phyloP scores from a whole-genome alignment of 2,888 invertebrate genomes.

The Leucophenga maculata region DNA sequence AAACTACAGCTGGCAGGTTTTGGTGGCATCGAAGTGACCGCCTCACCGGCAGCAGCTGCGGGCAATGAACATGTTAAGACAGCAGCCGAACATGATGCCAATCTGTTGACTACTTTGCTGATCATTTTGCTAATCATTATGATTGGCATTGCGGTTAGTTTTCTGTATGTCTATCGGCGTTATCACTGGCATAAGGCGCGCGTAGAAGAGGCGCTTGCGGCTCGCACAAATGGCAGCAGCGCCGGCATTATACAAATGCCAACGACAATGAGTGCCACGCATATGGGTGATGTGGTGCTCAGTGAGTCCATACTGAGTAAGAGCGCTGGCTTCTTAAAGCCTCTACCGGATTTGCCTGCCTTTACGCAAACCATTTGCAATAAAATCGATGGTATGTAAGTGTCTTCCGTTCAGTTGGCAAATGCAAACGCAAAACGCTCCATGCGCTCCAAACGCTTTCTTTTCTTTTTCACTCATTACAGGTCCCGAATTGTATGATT shows the following conservation, averaged over 20 bases:
- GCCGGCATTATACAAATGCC: neutral
- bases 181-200: constrained; percentile 60
- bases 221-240: constrained; percentile 31
- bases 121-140: constrained; percentile 65
- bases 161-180: constrained; percentile 66
- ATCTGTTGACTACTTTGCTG: constrained; percentile 62
- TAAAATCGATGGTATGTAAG: constrained; percentile 70
- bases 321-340: constrained; percentile 59
- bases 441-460: neutral
- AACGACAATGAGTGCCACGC: neutral
- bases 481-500: constrained; percentile 68
- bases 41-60: neutral
- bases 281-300: constrained; percentile 47
- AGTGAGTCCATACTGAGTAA: constrained; percentile 55
- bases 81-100: constrained; percentile 59
- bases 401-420: constrained; percentile 42
- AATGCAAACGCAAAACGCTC: constrained; percentile 4
- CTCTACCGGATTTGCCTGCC: constrained; percentile 65
- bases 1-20: constrained; percentile 56
- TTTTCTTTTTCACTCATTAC: constrained; percentile 16
- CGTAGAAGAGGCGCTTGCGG: constrained; percentile 53
- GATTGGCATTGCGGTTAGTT: constrained; percentile 60
- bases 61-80: constrained; percentile 31
- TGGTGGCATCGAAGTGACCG: constrained; percentile 39
- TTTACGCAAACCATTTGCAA: constrained; percentile 61